Evolutionary conservation across 2,113 vertebrate species (phyloP).

Genomic region (Furnarius figulus): DNA sequence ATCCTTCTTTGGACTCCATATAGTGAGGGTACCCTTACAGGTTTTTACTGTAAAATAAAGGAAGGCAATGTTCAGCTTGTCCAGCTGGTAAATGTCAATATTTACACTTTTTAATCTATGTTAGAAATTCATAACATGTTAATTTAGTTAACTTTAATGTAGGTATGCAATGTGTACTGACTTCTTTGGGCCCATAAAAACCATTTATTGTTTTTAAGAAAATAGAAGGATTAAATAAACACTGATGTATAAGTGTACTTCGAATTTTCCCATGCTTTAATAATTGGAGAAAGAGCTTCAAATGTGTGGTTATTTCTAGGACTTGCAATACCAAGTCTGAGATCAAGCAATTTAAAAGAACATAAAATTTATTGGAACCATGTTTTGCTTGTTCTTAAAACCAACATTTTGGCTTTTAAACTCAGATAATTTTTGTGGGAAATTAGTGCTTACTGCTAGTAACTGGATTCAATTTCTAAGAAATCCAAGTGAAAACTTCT

Average conservation of each 20-base stretch:
- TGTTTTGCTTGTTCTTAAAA: neutral
- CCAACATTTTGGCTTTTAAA: neutral
- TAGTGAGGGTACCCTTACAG: neutral
- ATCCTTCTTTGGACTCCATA: neutral
- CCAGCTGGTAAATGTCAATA: neutral
- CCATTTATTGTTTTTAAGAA: neutral
- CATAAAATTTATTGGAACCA: constrained; percentile 2
- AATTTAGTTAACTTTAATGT: neutral
- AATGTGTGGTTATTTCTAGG: neutral
- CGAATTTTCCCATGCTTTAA: neutral
- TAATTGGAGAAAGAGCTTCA: neutral
- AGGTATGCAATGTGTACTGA: neutral
- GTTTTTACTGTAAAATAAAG: neutral
- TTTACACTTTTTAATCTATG: neutral
- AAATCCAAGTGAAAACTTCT: neutral
- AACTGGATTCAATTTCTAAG: neutral
- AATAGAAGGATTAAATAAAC: neutral
- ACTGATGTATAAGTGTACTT: neutral
- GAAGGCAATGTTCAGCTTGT: neutral
- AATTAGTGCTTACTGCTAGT: neutral
- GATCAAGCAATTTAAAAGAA: neutral
- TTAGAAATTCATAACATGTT: neutral
- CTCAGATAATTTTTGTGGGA: neutral
- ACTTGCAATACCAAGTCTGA: neutral
- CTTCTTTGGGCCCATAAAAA: neutral